Evolutionary conservation across 1,140 invertebrate species (phyloP), one percentile per base, ranked within the genome.

Genomic region (Vollenhovia emeryi): DNA sequence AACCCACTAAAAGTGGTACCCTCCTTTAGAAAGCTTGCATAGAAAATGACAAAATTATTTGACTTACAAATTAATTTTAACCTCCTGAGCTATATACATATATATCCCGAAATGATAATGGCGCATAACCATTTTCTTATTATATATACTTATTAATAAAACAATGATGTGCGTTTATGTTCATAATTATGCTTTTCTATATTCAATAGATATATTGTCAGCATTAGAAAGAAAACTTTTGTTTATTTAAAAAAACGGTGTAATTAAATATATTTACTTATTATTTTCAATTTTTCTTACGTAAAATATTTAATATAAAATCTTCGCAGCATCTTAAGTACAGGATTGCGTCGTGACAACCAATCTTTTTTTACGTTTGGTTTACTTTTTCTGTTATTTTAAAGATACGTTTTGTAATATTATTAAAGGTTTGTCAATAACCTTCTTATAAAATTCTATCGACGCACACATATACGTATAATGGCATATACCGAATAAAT

Each of bases 51-150:
- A 36, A 73, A 33, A 73, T 52, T 30, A 71, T 33, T 73, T 55
- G 11, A 55, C 48, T 73, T 55, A 48, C n/a, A 73, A 73, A 73
- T 73, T 55, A 11, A 55, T 73, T 73, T 40, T 24, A 73, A 57
- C 5, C 15, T 73, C 40, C 8, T 24, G 9, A 71, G 1, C 7
- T 24, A 69, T n/a, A 60, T 33, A 8, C 45, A 18, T 60, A 50
- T 27, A 21, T 30, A 21, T 73, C 1, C 21, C 1, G 55, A 24
- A 24, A 55, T 73, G n/a, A 21, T 71, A 55, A 55, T 24, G 68
- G 2, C 33, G n/a, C 7, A 15, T 21, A 3, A 24, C 36, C 13
- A 55, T 55, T 73, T 55, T 24, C 6, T 73, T 7, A 5, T 52
- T 71, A 36, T 52, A 55, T 36, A 55, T 30, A 0, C 21, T 36